Conservation (phyloP, 1,140 invertebrate genomes). For the Lordiphosa clarofinis region DNA sequence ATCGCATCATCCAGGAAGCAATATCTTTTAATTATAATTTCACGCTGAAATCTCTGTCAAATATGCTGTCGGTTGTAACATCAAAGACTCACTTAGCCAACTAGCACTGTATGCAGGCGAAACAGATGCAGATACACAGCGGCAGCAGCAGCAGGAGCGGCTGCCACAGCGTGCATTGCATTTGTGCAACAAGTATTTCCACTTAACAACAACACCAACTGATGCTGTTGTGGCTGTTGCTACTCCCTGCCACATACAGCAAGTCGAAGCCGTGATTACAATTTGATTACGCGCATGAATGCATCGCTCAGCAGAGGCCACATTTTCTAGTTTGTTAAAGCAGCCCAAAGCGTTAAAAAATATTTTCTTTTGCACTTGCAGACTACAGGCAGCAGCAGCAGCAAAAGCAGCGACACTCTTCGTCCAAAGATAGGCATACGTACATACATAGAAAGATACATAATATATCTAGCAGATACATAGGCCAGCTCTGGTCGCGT, state of each 20-base stretch:
- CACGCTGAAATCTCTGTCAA: too few species aligned
- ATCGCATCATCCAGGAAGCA: too few species aligned
- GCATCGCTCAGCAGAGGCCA: slow-evolving; percentile 50
- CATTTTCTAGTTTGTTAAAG: slow-evolving; percentile 68
- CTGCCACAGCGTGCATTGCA: slow-evolving; percentile 61
- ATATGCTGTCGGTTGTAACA: too few species aligned
- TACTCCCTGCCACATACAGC: slow-evolving; percentile 39
- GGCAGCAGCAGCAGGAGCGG: slow-evolving; percentile 32
- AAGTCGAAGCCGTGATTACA: slow-evolving; percentile 70
- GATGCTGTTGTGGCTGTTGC: slow-evolving; percentile 30
- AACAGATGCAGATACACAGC: slow-evolving; percentile 52
- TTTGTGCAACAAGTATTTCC: slow-evolving; percentile 79
- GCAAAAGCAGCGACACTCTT: slow-evolving; percentile 41
- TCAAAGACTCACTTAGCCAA: slow-evolving; percentile 14
- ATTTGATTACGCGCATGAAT: slow-evolving; percentile 78
- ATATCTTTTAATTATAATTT: too few species aligned
- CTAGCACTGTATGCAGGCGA: slow-evolving; percentile 42
- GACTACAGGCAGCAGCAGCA: slow-evolving; percentile 21
- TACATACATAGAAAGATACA: slow-evolving; percentile 38
- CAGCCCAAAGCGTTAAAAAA: slow-evolving; percentile 73
- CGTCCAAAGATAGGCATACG: slow-evolving; percentile 41
- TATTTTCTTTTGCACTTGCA: slow-evolving; percentile 75
- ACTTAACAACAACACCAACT: slow-evolving; percentile 65
- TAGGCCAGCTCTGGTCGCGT: slow-evolving; percentile 47
- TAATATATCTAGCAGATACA: slow-evolving; percentile 72